Evolutionary conservation across 2,113 vertebrate genomes (phyloP).

Genomic region (Notothenia rossii): DNA sequence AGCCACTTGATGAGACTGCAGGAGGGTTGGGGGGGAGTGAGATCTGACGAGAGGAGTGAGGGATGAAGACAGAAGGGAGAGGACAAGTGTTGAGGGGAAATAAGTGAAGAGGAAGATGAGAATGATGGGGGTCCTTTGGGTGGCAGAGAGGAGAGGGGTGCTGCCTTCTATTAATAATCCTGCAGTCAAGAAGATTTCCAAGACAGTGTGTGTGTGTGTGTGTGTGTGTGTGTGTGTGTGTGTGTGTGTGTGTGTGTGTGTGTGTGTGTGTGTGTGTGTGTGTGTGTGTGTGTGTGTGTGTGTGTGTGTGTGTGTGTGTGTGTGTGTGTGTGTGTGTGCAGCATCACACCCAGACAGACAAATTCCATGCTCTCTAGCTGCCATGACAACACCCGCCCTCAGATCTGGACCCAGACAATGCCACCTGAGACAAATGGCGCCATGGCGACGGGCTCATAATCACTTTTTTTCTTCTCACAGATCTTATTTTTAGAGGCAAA

Average conservation of each 20-base stretch:
- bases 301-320: conserved; percentile 20
- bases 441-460: conserved; percentile 64
- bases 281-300: conserved; percentile 22
- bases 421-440: conserved; percentile 74
- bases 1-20: conserved; percentile 34
- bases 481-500: conserved; percentile 25
- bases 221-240: conserved; percentile 22
- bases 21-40: background rate
- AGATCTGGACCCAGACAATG: conserved; percentile 70
- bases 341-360: conserved; percentile 71
- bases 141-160: conserved; percentile 43
- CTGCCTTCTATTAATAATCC: conserved; percentile 77
- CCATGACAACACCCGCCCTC: conserved; percentile 77
- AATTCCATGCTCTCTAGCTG: conserved; percentile 66
- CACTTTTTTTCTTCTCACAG: background rate
- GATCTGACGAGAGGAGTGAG: conserved; percentile 10
- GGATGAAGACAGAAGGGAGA: conserved; percentile 5
- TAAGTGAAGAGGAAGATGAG: conserved; percentile 45
- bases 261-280: conserved; percentile 19
- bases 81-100: conserved; percentile 18
- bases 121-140: conserved; percentile 62
- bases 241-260: conserved; percentile 19
- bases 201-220: conserved; percentile 17
- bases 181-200: conserved; percentile 66
- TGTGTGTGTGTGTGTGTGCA: conserved; percentile 27